Base-by-base conservation (phyloP, 2,888 invertebrate species). In the Heteropelma amictum region DNA sequence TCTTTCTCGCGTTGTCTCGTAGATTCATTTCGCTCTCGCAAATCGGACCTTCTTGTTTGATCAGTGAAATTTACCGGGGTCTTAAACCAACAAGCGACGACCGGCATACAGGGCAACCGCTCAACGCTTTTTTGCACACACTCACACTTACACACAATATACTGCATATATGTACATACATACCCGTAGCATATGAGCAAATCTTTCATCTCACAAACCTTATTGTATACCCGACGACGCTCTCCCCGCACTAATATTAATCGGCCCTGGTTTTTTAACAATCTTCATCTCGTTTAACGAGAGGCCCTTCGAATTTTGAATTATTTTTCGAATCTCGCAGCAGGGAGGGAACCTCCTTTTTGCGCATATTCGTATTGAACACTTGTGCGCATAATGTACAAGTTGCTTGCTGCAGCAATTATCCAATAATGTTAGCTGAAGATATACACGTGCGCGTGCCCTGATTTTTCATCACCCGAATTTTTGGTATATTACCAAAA, bases 41-140 rank as follows among this genome's bases (percentile, higher is more conserved):
- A 58, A 69, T 65, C 76, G 73, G 72, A 38, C 61, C 51, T 76
- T 76, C 63, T 79, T 77, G 78, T 79, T 79, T 79, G 75, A 78
- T 78, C 79, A 78, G 75, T 72, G 75, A 79, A 79, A 78, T 77
- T 75, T 72, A 47, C 71, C 54, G 38, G 70, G n/a, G 61, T 53
- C 73, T 69, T 78, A 78, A 78, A 77, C 74, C 69, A 78, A 77
- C 78, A 77, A 73, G 69, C 69, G 74, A 73, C 71, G 71, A 68
- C 65, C 54, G 58, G 65, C 69, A 53, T n/a, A n/a, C 69, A 63
- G 19, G 61, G 72, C 63, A 69, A 74, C 65, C 70, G 70, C 70
- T 71, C 74, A 54, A 65, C 74, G 75, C 75, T 67, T 65, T 61
- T 23, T 49, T 17, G 8, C 38, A 47, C 21, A 28, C 42, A 58